phyloP scores from a whole-genome alignment of 2,888 invertebrate species.

The Diaperis boleti region DNA sequence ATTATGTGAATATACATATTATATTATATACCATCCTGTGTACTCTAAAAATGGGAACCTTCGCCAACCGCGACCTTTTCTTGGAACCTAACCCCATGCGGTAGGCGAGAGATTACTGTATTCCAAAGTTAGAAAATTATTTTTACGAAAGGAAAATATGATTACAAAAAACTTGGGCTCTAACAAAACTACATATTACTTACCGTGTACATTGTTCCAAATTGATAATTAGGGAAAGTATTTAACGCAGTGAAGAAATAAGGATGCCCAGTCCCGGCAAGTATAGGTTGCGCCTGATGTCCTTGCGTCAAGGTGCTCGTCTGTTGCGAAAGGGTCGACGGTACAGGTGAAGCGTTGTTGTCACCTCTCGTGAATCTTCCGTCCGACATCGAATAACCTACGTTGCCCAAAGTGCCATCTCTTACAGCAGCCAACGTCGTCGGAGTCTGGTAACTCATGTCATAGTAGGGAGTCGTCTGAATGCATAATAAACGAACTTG shows the following conservation, averaged over 20 bases:
- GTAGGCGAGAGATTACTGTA: too few relatives aligned
- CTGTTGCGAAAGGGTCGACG: constrained; percentile 80
- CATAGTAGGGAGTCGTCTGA: constrained; percentile 75
- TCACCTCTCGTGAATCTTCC: constrained; percentile 78
- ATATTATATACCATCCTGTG: too few relatives aligned
- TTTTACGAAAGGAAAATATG: too few relatives aligned
- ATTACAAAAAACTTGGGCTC: too few relatives aligned
- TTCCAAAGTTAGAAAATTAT: too few relatives aligned
- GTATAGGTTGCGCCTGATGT: constrained; percentile 72
- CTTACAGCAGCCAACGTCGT: constrained; percentile 78
- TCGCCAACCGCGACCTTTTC: too few relatives aligned
- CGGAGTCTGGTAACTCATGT: constrained; percentile 80
- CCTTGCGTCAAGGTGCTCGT: constrained; percentile 71
- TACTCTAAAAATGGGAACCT: too few relatives aligned
- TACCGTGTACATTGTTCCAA: constrained; percentile 79
- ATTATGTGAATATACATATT: too few relatives aligned
- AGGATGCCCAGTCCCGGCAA: constrained; percentile 74
- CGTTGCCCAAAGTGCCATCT: constrained; percentile 75
- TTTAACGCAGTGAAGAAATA: constrained; percentile 80
- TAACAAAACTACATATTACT: too few relatives aligned
- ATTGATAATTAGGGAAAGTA: constrained; percentile 79
- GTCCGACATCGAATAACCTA: constrained; percentile 79
- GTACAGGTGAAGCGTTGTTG: constrained; percentile 85
- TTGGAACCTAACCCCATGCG: too few relatives aligned
- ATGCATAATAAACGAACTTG: constrained; percentile 55